Conservation (phyloP, 2,797 vertebrate genomes). For the Lepilemur ruficaudatus region DNA sequence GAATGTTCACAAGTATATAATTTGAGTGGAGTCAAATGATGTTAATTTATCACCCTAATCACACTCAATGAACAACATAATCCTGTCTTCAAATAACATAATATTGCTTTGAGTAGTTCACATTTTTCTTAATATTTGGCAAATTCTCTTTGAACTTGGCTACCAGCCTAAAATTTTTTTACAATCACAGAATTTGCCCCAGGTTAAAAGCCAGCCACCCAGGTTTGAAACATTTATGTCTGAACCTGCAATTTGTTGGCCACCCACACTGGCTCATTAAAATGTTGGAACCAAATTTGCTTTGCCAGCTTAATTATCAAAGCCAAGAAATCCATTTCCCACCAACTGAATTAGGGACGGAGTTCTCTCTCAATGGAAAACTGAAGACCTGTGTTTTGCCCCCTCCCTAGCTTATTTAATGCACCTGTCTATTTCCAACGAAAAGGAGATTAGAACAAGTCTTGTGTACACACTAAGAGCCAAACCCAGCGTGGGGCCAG, state of each 20-base stretch:
- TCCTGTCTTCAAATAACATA: conserved; percentile 54
- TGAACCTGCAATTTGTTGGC: conserved; percentile 78
- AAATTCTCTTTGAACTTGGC: conserved; percentile 69
- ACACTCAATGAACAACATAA: background rate
- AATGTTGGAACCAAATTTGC: conserved; percentile 73
- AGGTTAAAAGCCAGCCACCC: conserved; percentile 76
- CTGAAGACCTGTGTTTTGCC: conserved; percentile 5
- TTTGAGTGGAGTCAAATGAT: background rate
- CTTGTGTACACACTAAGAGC: background rate
- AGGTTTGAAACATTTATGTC: conserved; percentile 71
- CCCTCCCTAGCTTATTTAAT: background rate
- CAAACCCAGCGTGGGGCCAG: background rate
- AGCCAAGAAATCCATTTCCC: conserved; percentile 70
- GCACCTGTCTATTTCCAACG: background rate
- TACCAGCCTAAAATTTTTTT: conserved; percentile 64
- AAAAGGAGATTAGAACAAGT: conserved; percentile 7
- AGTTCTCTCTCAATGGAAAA: conserved; percentile 41
- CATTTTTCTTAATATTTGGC: conserved; percentile 67
- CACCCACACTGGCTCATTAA: conserved; percentile 73
- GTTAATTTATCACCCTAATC: background rate
- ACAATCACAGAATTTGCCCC: conserved; percentile 68
- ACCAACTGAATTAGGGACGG: conserved; percentile 33
- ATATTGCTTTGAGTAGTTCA: conserved; percentile 44
- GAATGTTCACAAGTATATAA: background rate
- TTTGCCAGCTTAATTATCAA: conserved; percentile 78